These are phyloP conservation scores for Linhomoeus sp. DNA, from an alignment of 2,888 invertebrate species.

Conservation along the genomic window DNA sequence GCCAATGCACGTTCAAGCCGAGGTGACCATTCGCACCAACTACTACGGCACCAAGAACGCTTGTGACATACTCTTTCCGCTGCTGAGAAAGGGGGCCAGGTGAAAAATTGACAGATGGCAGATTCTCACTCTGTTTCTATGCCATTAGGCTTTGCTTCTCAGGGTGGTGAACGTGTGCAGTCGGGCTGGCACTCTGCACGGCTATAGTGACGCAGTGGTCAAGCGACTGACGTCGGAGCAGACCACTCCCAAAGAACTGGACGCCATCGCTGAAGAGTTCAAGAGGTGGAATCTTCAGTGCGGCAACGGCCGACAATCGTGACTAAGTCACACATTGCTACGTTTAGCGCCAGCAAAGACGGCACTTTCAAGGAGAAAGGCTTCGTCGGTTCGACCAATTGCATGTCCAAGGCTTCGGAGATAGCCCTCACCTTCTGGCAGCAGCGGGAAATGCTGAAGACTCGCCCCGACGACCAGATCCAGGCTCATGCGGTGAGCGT, in stretches of 20 bases:
- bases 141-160: no score
- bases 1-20: slow-evolving; percentile 46
- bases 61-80: slow-evolving; percentile 49
- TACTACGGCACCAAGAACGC: slow-evolving; percentile 45
- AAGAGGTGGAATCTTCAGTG: slow-evolving; percentile 35
- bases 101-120: no score
- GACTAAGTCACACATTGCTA: no score
- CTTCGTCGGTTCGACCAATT: slow-evolving; percentile 47
- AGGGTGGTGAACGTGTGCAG: slow-evolving; percentile 55
- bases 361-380: slow-evolving; percentile 26
- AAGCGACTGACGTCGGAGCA: slow-evolving; percentile 34
- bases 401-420: slow-evolving; percentile 51
- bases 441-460: slow-evolving; percentile 35
- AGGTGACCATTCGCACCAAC: slow-evolving; percentile 47
- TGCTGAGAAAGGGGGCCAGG: slow-evolving; percentile 46
- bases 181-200: slow-evolving; percentile 42
- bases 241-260: slow-evolving; percentile 42
- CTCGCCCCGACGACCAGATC: not conserved
- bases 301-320: no score
- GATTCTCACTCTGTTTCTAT: no score
- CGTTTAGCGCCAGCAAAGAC: slow-evolving; percentile 9
- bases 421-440: slow-evolving; percentile 47
- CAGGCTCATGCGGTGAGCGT: no score
- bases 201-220: slow-evolving; percentile 36
- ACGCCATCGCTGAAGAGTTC: slow-evolving; percentile 45